Conservation (phyloP, 2,888 invertebrate species). For the Drosophila meridiana region DNA sequence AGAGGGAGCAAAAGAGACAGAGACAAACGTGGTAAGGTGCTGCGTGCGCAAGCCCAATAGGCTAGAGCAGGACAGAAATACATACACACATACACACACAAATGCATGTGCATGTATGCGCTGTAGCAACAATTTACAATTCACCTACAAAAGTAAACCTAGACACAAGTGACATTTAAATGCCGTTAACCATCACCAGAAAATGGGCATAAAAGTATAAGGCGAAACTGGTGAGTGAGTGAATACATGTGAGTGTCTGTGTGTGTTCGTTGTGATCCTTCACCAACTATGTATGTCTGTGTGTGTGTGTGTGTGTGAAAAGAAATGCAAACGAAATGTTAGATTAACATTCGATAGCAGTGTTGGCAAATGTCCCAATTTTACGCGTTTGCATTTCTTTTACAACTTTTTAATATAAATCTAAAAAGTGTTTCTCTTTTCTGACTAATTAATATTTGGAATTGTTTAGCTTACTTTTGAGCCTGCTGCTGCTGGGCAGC, state of each 20-base stretch:
- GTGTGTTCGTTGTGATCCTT: constrained; percentile 22
- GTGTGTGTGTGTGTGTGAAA: constrained; percentile 22
- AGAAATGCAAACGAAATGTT: constrained; percentile 37
- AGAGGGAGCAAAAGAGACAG: constrained; percentile 14
- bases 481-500: constrained; percentile 90
- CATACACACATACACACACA: constrained; percentile 2
- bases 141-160: constrained; percentile 33
- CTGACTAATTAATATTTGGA: not conserved
- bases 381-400: constrained; percentile 27
- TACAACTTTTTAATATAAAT: constrained; percentile 4
- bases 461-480: constrained; percentile 89
- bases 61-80: constrained; percentile 27
- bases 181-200: constrained; percentile 51
- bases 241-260: constrained; percentile 12
- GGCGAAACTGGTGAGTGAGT: constrained; percentile 33
- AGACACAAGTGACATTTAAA: constrained; percentile 35
- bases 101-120: constrained; percentile 1
- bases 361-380: not conserved
- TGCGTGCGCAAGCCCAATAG: constrained; percentile 18
- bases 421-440: not conserved
- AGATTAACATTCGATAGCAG: not conserved
- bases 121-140: constrained; percentile 14
- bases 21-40: constrained; percentile 7
- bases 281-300: constrained; percentile 31
- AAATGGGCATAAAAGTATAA: constrained; percentile 37